These are phyloP conservation scores for Gonioctena quinquepunctata DNA, from an alignment of 1,140 invertebrate species.

Conservation along the genomic window DNA sequence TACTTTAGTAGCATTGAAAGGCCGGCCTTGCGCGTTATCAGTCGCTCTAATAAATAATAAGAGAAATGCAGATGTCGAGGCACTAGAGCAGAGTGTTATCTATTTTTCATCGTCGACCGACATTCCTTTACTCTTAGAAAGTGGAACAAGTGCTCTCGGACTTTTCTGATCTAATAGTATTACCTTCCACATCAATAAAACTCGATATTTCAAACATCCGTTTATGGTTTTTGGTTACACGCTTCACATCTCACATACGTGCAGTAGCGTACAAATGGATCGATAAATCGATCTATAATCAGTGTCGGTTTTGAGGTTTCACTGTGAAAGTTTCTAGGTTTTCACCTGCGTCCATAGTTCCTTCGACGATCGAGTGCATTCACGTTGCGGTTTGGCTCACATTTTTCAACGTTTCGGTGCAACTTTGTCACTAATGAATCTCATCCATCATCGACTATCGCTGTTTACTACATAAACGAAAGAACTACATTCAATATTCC, in stretches of 20 bases:
- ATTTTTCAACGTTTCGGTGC: no score
- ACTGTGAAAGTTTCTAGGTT: no score
- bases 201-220: not conserved
- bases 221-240: constrained; percentile 13
- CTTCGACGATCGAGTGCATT: no score
- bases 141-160: constrained; percentile 30
- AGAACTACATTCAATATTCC: no score
- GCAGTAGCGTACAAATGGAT: no score
- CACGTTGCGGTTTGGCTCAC: no score
- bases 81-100: constrained; percentile 30
- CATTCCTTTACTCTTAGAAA: constrained; percentile 32
- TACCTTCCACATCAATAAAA: constrained; percentile 9
- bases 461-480: no score
- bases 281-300: no score
- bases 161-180: constrained; percentile 22
- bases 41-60: constrained; percentile 20
- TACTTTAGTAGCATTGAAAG: constrained; percentile 28
- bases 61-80: constrained; percentile 33
- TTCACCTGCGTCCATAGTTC: no score
- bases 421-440: no score
- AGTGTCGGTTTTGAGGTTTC: no score
- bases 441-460: no score
- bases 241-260: not conserved
- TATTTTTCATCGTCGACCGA: constrained; percentile 32
- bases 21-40: constrained; percentile 13